phyloP scores from a whole-genome alignment of 2,113 vertebrate species.

The Limnothrissa miodon region DNA sequence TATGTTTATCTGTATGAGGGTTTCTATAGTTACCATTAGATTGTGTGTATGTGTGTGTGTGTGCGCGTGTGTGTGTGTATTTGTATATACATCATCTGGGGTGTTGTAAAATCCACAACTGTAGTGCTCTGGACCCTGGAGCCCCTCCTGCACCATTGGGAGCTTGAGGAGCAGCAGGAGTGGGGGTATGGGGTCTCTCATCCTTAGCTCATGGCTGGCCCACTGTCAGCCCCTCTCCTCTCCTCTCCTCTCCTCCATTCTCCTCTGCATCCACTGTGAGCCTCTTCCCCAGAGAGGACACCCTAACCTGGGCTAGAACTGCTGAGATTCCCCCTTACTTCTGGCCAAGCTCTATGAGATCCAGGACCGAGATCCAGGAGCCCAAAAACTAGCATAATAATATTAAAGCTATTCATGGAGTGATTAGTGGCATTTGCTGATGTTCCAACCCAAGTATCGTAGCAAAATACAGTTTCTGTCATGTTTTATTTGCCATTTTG shows the following conservation, averaged over 20 bases:
- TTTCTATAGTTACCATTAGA: no score
- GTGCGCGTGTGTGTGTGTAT: neutral
- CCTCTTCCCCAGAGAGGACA: neutral
- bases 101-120: neutral
- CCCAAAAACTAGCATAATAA: no score
- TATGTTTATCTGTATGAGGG: neutral
- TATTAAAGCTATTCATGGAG: no score
- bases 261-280: no score
- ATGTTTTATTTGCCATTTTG: no score
- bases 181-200: no score
- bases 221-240: neutral
- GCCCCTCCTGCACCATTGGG: no score
- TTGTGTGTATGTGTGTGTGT: neutral
- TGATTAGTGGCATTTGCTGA: no score
- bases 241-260: neutral
- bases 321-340: neutral
- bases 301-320: neutral
- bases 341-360: neutral
- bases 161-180: neutral
- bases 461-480: no score
- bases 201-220: conserved; percentile 13
- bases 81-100: neutral
- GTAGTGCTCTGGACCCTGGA: neutral
- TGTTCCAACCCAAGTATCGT: no score
- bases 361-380: neutral